Evolutionary conservation across 2,797 vertebrate species (phyloP), one percentile per base, ranked within the genome.

Genomic region (Diplodus puntazzo): DNA sequence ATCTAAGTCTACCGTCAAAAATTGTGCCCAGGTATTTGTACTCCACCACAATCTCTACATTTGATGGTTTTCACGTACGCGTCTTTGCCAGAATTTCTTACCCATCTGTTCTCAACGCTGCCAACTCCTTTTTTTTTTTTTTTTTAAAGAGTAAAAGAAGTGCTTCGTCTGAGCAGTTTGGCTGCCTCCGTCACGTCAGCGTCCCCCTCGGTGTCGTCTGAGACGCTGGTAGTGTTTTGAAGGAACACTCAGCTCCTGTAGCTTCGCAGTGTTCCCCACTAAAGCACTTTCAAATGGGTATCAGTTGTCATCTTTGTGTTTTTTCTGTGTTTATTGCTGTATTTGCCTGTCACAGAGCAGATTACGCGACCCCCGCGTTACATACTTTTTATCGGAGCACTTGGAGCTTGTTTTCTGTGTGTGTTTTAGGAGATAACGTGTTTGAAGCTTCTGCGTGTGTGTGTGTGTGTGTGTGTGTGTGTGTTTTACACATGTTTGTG

Each of bases 201-300:
- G 42, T 79, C 77, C 48, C 48, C 49, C 63, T 61, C 21, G 0
- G n/a, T 55, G 65, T 10, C 20, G 68, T 72, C 70, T 18, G 68
- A 62, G 77, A 70, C 60, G 82, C 54, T 43, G 53, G 79, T 60
- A 39, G 34, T 10, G 63, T 73, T 81, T 73, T 69, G 27, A 62
- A 65, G 67, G 80, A 87, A 76, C 79, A 83, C 83, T 65, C 74
- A 39, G 72, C 45, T 61, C 73, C 54, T 27, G 80, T 42, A 42
- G 63, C 82, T 78, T 79, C 69, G 84, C 89, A 81, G 83, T 73
- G 55, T 66, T 81, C 43, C 49, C 2, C 11, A 52, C 79, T 71
- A 1, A 67, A 52, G 67, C 77, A 25, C 6, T 75, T 81, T 61
- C 52, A 72, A 48, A 67, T 21, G 12, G 23, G 11, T 58, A 72